Evolutionary conservation across 2,797 vertebrate genomes (phyloP).

Genomic region (Coendou prehensilis): DNA sequence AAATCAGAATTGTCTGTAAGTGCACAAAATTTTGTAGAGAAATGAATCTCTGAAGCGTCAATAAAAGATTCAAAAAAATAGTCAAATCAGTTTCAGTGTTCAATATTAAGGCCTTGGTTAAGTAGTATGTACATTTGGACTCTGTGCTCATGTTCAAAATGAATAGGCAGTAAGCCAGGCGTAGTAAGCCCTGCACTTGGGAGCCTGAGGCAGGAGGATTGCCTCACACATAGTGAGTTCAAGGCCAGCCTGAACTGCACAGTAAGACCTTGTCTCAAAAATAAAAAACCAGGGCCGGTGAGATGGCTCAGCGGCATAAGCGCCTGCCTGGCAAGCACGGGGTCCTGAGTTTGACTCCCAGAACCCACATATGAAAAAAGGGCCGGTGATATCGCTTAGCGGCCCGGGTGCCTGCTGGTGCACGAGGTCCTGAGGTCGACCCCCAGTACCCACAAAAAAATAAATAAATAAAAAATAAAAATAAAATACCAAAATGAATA

Average conservation of each 20-base stretch:
- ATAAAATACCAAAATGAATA: neutral
- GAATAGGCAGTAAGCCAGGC: neutral
- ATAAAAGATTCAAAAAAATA: neutral
- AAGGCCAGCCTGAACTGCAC: neutral
- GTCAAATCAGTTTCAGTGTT: neutral
- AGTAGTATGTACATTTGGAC: neutral
- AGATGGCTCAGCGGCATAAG: too few species aligned
- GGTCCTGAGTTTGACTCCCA: too few species aligned
- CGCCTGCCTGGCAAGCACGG: too few species aligned
- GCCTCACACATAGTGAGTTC: neutral
- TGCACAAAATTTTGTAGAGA: slow-evolving; percentile 4
- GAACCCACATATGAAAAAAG: too few species aligned
- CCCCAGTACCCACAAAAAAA: too few species aligned
- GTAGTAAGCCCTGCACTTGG: neutral
- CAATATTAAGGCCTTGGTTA: neutral
- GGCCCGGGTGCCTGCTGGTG: too few species aligned
- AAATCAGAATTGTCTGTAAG: neutral
- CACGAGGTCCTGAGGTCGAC: neutral
- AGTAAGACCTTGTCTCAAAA: neutral
- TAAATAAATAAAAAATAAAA: too few species aligned
- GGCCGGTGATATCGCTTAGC: neutral
- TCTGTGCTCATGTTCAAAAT: neutral
- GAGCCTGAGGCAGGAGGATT: neutral
- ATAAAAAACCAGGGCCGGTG: neutral
- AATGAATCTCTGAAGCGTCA: neutral